Conservation (phyloP, 2,888 invertebrate genomes). For the Yponomeuta cagnagella region DNA sequence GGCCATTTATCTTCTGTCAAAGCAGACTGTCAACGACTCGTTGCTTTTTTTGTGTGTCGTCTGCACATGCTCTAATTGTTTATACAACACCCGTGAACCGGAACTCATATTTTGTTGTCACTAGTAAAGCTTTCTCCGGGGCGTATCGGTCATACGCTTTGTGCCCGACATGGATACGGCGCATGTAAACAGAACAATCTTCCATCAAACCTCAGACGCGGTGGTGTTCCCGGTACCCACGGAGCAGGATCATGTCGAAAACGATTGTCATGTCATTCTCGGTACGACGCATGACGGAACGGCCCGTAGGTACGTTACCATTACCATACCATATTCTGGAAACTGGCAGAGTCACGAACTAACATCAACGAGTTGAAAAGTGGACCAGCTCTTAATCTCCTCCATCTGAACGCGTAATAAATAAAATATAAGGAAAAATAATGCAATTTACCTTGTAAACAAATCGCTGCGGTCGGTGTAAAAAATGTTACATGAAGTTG, state of each 20-base stretch:
- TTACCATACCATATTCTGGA: neutral
- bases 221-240: slow-evolving; percentile 46
- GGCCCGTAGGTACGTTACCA: slow-evolving; percentile 31
- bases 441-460: neutral
- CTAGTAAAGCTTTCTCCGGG: neutral
- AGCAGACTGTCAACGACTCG: slow-evolving; percentile 11
- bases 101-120: neutral
- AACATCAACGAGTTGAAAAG: neutral
- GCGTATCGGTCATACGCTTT: neutral
- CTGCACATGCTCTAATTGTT: neutral
- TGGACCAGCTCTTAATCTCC: neutral
- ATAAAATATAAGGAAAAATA: neutral
- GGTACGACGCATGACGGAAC: slow-evolving; percentile 28
- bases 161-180: slow-evolving; percentile 19
- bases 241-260: slow-evolving; percentile 40
- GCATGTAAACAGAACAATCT: slow-evolving; percentile 62
- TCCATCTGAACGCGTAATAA: neutral
- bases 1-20: slow-evolving; percentile 35
- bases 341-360: neutral
- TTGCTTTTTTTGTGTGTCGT: slow-evolving; percentile 6
- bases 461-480: neutral
- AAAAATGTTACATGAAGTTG: neutral
- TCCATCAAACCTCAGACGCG: slow-evolving; percentile 60
- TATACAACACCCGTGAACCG: neutral
- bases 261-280: slow-evolving; percentile 48